These are phyloP conservation scores for Drosophila kambysellisi DNA, from an alignment of 2,888 invertebrate species.

Conservation along the genomic window DNA sequence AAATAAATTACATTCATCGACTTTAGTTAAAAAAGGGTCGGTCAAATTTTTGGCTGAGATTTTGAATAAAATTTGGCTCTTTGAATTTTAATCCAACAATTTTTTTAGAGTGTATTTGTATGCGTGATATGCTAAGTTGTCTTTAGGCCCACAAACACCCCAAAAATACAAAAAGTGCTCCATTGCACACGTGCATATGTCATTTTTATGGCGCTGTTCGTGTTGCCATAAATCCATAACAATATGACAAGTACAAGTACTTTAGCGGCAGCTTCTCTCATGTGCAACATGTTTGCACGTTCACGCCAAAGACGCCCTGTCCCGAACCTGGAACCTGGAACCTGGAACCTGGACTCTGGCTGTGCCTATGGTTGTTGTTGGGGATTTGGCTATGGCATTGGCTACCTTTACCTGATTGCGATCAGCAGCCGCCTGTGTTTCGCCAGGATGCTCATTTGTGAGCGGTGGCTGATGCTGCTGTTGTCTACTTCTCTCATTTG, in stretches of 20 bases:
- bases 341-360: conserved; percentile 18
- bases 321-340: conserved; percentile 9
- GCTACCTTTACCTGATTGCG: conserved; percentile 67
- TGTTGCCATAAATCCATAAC: conserved; percentile 84
- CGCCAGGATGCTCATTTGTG: conserved; percentile 77
- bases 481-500: conserved; percentile 51
- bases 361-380: conserved; percentile 6
- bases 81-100: background rate
- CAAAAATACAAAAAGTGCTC: conserved; percentile 2
- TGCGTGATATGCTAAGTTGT: conserved; percentile 10
- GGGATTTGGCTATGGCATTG: conserved; percentile 11
- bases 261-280: conserved; percentile 82
- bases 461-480: conserved; percentile 30
- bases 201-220: conserved; percentile 82
- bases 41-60: background rate
- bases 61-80: background rate
- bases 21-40: too few species aligned
- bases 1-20: background rate
- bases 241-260: conserved; percentile 84
- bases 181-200: conserved; percentile 76
- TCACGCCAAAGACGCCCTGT: conserved; percentile 76
- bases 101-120: conserved; percentile 3
- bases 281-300: conserved; percentile 82
- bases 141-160: conserved; percentile 26
- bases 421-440: conserved; percentile 61